Conservation (phyloP, 2,113 vertebrate genomes). For the Psephotus haematonotus region DNA sequence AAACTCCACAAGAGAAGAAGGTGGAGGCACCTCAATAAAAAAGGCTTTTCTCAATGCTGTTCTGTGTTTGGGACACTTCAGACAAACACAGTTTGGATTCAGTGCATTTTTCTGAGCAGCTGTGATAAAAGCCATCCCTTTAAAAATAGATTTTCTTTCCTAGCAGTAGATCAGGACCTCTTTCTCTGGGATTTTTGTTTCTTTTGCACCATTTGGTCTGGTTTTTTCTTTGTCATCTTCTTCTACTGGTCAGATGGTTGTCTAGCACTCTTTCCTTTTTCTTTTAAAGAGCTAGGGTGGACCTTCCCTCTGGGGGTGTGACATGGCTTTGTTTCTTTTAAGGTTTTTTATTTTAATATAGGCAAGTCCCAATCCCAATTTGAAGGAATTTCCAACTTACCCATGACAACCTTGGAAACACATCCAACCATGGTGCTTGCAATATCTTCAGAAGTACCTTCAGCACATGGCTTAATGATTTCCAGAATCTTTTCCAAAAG, state of each 20-base stretch:
- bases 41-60: neutral
- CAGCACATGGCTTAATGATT: neutral
- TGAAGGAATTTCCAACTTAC: neutral
- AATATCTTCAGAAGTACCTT: neutral
- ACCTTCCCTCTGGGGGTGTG: neutral
- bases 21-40: neutral
- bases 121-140: neutral
- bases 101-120: neutral
- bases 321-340: neutral
- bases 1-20: neutral
- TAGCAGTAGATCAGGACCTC: neutral
- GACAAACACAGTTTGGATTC: neutral
- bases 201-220: neutral
- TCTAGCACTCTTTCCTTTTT: neutral
- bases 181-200: neutral
- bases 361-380: neutral
- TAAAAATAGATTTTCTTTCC: neutral
- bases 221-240: neutral
- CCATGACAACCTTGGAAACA: neutral
- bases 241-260: neutral
- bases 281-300: neutral
- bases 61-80: neutral
- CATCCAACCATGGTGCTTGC: neutral
- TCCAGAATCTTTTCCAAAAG: neutral
- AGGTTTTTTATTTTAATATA: neutral